Percentiles rank a stretch among this genome's conserved stretches.
Conservation (phyloP, 30 jellyfish, hydroid and myxozoan species). For the Clytia hemisphaerica region DNA sequence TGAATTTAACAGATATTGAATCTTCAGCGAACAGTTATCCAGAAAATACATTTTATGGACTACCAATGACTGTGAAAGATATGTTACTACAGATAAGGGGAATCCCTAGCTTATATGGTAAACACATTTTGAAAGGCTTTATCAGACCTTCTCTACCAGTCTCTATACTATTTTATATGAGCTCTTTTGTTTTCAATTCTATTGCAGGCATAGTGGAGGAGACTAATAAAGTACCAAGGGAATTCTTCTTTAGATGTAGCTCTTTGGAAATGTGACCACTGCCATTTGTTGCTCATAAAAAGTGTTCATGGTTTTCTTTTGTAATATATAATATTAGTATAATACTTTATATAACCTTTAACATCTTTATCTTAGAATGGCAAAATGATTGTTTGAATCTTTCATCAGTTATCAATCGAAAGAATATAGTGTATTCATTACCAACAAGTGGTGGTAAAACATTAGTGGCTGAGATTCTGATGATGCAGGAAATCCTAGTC, state of each 20-base stretch:
- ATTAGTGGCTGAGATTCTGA: constrained; percentile 85
- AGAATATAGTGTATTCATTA: constrained; percentile 71
- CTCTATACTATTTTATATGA: too few species aligned
- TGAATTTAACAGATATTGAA: too few species aligned
- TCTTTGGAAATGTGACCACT: background rate
- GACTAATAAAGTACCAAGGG: background rate
- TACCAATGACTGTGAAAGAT: constrained; percentile 56
- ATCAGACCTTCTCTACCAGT: too few species aligned
- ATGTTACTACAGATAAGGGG: constrained; percentile 52
- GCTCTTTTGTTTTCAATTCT: too few species aligned
- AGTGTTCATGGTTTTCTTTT: background rate
- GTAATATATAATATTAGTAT: background rate
- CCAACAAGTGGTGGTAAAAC: constrained; percentile 99
- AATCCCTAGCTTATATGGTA: constrained; percentile 60
- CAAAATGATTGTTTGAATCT: constrained; percentile 69
- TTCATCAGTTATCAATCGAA: constrained; percentile 38
- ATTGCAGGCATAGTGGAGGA: too few species aligned
- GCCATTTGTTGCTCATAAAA: background rate
- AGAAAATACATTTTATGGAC: constrained; percentile 61
- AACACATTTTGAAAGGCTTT: background rate
- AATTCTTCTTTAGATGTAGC: background rate
- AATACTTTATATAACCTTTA: background rate
- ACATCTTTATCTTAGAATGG: constrained; percentile 56
- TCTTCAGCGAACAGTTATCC: too few species aligned
- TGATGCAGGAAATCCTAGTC: constrained; percentile 69